Conservation (phyloP, 92 coral and sea anemone species). For the Pocillopora meandrina region DNA sequence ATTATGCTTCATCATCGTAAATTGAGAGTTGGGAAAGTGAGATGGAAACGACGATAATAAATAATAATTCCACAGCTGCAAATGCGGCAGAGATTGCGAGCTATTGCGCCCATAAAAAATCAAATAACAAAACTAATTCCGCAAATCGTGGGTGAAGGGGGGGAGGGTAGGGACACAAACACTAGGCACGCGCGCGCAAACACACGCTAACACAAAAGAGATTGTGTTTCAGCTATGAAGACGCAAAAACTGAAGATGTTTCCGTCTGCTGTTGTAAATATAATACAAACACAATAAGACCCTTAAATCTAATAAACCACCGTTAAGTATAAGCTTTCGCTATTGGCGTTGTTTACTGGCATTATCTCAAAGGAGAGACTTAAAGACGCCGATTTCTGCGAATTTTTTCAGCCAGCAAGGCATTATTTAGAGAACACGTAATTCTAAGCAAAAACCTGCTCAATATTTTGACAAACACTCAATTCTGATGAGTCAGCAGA, state of each 20-base stretch:
- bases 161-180: not conserved
- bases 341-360: constrained; percentile 9
- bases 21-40: constrained; percentile 3
- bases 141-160: not conserved
- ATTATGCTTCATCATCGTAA: constrained; percentile 20
- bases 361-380: constrained; percentile 5
- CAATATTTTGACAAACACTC: not conserved
- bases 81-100: not conserved
- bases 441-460: not conserved
- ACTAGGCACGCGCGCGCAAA: not conserved
- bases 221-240: not conserved
- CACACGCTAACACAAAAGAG: not conserved
- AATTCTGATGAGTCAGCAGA: constrained; percentile 26
- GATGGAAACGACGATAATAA: not conserved
- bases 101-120: no score
- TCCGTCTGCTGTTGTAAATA: constrained; percentile 5
- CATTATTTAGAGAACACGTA: not conserved
- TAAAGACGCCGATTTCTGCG: constrained; percentile 6
- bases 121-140: not conserved
- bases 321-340: not conserved
- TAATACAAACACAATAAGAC: constrained; percentile 5
- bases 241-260: not conserved
- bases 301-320: constrained; percentile 10
- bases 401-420: not conserved
- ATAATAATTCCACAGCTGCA: not conserved